Conservation (phyloP, 2,113 vertebrate species). For the Heterotis niloticus region DNA sequence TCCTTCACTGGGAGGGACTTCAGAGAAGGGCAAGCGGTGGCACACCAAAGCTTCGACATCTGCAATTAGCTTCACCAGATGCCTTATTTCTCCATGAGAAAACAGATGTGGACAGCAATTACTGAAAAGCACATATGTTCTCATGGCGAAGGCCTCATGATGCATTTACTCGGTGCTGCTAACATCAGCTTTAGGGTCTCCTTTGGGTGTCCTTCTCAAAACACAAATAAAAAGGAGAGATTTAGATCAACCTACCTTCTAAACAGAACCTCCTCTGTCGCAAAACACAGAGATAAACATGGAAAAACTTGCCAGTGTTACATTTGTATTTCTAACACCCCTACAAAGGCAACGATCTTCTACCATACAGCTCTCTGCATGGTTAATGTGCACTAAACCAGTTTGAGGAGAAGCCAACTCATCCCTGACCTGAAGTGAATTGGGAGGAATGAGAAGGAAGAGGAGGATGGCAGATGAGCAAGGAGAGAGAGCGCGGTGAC, state of each 20-base stretch:
- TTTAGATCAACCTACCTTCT: conserved; percentile 3
- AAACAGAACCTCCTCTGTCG: neutral
- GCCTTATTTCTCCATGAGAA: neutral
- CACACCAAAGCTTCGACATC: neutral
- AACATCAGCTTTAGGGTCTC: neutral
- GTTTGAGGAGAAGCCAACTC: neutral
- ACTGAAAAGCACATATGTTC: neutral
- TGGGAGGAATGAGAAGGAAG: neutral
- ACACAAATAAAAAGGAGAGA: neutral
- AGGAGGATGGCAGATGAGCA: neutral
- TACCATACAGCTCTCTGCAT: neutral
- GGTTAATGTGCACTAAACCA: neutral
- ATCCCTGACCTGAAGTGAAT: too few species aligned
- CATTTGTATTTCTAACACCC: neutral
- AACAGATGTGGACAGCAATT: neutral
- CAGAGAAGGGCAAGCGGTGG: neutral
- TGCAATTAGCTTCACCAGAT: neutral
- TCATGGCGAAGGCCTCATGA: neutral
- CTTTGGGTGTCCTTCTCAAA: neutral
- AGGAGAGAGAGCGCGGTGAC: neutral
- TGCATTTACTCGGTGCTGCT: neutral
- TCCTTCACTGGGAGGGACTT: neutral
- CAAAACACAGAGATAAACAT: neutral
- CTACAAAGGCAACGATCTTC: neutral
- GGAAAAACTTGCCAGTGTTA: neutral